Conservation (phyloP, 2,888 invertebrate genomes). For the Anaspis maculata region DNA sequence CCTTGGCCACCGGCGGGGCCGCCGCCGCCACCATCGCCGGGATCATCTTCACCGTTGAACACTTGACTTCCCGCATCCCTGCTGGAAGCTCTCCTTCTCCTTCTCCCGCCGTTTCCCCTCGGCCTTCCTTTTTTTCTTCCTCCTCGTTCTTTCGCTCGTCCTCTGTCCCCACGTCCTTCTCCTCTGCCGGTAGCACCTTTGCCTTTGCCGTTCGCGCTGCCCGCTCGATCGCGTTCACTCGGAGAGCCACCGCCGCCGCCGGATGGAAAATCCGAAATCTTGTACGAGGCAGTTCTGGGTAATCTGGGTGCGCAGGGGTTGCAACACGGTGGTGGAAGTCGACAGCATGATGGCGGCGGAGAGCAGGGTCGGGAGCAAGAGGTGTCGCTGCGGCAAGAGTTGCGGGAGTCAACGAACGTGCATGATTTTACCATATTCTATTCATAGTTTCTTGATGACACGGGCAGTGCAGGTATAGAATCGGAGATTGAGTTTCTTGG, state of each 20-base stretch:
- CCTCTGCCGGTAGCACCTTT: background rate
- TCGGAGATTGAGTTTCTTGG: too few relatives aligned
- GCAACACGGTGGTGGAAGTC: background rate
- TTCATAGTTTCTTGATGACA: too few relatives aligned
- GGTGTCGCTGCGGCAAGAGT: too few relatives aligned
- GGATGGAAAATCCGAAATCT: background rate
- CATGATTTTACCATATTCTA: too few relatives aligned
- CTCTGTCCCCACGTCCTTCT: background rate
- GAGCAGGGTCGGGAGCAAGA: too few relatives aligned
- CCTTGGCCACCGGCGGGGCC: background rate
- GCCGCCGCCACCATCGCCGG: background rate
- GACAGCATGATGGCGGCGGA: too few relatives aligned
- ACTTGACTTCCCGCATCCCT: too few relatives aligned
- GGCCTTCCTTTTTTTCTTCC: background rate
- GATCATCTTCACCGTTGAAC: too few relatives aligned
- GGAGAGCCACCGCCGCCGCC: constrained; percentile 2
- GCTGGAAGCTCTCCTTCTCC: background rate
- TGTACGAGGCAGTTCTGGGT: background rate
- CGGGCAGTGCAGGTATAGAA: too few relatives aligned
- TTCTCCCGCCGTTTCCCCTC: background rate
- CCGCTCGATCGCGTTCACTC: too few relatives aligned
- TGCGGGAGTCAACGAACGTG: too few relatives aligned
- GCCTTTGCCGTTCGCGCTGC: background rate
- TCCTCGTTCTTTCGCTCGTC: background rate
- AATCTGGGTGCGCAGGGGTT: background rate